phyloP scores from a whole-genome alignment of 2,797 vertebrate genomes.

The Cygnus olor region DNA sequence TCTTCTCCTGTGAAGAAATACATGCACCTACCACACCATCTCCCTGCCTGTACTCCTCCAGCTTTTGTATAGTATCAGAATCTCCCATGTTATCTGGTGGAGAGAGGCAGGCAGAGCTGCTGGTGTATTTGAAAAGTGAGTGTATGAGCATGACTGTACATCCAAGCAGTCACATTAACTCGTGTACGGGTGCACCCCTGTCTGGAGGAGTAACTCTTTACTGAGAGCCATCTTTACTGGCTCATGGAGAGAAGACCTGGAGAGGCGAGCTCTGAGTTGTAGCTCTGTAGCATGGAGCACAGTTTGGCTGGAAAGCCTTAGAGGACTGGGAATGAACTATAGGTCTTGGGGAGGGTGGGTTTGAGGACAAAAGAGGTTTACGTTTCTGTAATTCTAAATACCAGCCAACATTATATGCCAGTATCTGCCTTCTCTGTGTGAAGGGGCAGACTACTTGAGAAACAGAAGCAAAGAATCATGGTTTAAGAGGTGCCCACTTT shows the following conservation, averaged over 20 bases:
- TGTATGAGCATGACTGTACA: rapidly evolving
- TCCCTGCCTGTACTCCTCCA: neutral
- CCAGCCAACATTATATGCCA: neutral
- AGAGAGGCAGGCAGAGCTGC: neutral
- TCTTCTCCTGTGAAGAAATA: neutral
- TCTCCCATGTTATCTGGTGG: neutral
- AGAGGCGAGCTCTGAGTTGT: neutral
- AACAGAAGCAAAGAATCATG: neutral
- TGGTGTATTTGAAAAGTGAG: neutral
- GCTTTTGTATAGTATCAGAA: neutral
- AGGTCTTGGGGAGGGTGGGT: neutral
- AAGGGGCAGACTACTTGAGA: neutral
- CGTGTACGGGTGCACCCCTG: neutral
- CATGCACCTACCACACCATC: neutral
- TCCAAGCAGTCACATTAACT: neutral
- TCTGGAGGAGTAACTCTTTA: neutral
- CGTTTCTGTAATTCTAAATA: neutral
- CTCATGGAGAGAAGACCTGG: neutral
- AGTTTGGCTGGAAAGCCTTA: neutral
- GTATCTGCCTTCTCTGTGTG: neutral
- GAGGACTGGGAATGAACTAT: neutral
- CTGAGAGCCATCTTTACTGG: neutral
- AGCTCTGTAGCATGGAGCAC: rapidly evolving
- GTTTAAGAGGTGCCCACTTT: neutral
- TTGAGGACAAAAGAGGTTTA: neutral